Base-by-base conservation (phyloP, 2,797 vertebrate species). In the Kryptopterus vitreolus region DNA sequence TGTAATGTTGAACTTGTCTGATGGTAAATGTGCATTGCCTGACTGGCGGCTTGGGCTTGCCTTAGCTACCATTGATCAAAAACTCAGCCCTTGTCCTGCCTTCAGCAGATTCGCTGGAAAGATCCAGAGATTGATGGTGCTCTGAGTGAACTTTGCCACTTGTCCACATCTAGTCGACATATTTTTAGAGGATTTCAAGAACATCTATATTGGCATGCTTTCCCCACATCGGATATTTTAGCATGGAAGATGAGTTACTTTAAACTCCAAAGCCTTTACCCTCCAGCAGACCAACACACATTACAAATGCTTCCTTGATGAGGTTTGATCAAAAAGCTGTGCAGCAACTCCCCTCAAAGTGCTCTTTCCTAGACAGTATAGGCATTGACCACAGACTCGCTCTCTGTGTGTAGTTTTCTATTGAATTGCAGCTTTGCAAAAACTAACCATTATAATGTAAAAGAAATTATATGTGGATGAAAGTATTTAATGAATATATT, bases 291-390 rank as follows among this genome's bases (percentile, higher is more conserved):
- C 63, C 29, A 55, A 80, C 35, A 66, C 18, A 26, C 38, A 16
- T 74, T 43, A 68, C 24, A 46, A 70, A 83, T 85, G 68, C 81
- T 85, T 89, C 79, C 85, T 87, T 86, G 85, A 85, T 85, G 88
- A 85, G 81, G 65, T 81, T 88, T 86, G n/a, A 82, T 82, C 78
- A 69, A 73, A 78, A 77, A 79, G 81, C 79, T 81, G 83, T 85
- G 83, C 90, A 87, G 89, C 88, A 88, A 89, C 91, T 92, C 89
- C 92, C 86, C 82, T 92, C 86, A 85, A 93, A 93, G 93, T 94
- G 92, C 92, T 92, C 91, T 94, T 94, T 90, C 88, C 91, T 90
- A 91, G 87, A 88, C 86, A 86, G 86, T 79, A 82, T 78, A 86
- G 82, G 82, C 82, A 89, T 86, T 89, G 80, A 89, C 84, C 88